Base-by-base conservation (phyloP, 2,797 vertebrate genomes). In the Holocentrus rufus region DNA sequence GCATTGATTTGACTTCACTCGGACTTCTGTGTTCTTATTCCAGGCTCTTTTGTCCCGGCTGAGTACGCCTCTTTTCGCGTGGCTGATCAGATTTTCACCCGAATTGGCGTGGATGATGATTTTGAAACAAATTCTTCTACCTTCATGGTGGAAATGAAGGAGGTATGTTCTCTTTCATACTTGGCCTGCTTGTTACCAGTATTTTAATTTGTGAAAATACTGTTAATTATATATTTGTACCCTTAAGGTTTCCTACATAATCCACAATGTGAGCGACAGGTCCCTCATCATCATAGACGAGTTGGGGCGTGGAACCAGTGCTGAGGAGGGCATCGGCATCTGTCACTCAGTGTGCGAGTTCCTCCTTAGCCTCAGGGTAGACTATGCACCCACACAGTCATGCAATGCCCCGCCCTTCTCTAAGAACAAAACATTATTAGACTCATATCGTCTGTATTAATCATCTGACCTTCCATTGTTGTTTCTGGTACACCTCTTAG, bases 91-190 rank as follows among this genome's bases (percentile, higher is more conserved):
- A 98, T 98, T 91, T 99, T 98, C 87, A 99, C 97, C 56, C 95
- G 98, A 91, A 97, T 98, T 82, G 97, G 98, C 74, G 96, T 97
- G 81, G 97, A 99, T 79, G 98, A 99, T 84, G 97, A 98, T 89
- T 97, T 99, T 81, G 97, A 99, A 94, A 99, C 97, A 50, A 99
- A 95, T 86, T 96, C 95, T 44, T 99, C 98, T 55, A 98, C 97
- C 11, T 99, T 99, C 87, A 99, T 98, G 97, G 91, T 97, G 85
- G 98, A 99, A 93, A 99, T 99, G 98, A 98, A 97, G 89, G 98
- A 99, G 96, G 97, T 98, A 84, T 47, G 73, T 64, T 61, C 22
- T 58, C 11, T 67, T 70, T 67, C n/a, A 52, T 25, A 27, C 18
- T 15, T 30, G 4, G 0, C 17, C 47, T 13, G 3, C 36, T 60